A percentile compares a stretch with the other conserved stretches of the same genome.
Conservation (phyloP, 1,140 invertebrate genomes). For the Camponotus floridanus region DNA sequence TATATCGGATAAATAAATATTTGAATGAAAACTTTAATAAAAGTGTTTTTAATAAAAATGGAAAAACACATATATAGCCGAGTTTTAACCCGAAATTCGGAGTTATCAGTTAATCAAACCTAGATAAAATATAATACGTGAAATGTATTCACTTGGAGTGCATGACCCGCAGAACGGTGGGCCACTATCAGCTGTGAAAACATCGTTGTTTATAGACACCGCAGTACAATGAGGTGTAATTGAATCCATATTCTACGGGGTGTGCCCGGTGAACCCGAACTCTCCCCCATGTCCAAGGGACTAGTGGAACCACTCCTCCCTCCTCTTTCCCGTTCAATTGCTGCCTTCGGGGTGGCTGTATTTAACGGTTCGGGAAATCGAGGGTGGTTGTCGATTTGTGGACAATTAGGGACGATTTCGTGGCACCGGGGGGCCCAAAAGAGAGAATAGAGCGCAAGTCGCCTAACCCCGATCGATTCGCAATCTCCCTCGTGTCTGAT, state of each 20-base stretch:
- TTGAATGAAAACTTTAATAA: too few species aligned
- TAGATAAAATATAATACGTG: neutral
- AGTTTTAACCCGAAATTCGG: neutral
- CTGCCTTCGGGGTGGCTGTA: constrained; percentile 68
- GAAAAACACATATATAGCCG: too few species aligned
- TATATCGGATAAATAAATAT: too few species aligned
- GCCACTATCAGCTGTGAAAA: constrained; percentile 84
- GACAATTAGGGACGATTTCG: constrained; percentile 82
- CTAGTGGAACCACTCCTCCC: constrained; percentile 46
- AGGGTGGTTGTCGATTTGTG: constrained; percentile 82
- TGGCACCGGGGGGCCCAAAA: neutral
- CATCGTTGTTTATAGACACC: constrained; percentile 84
- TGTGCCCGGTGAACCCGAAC: constrained; percentile 57
- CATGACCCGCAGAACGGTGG: constrained; percentile 59
- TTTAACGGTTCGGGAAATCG: constrained; percentile 79
- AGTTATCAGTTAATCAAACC: neutral
- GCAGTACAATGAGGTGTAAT: constrained; percentile 84
- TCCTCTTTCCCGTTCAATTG: constrained; percentile 8
- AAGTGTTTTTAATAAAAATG: neutral
- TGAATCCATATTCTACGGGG: constrained; percentile 81
- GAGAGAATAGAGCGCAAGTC: neutral
- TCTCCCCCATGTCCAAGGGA: constrained; percentile 51
- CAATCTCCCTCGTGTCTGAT: constrained; percentile 6
- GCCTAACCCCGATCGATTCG: constrained; percentile 22
- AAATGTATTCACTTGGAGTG: neutral